phyloP scores from a whole-genome alignment of 2,797 vertebrate species.

The Bovichtus diacanthus region DNA sequence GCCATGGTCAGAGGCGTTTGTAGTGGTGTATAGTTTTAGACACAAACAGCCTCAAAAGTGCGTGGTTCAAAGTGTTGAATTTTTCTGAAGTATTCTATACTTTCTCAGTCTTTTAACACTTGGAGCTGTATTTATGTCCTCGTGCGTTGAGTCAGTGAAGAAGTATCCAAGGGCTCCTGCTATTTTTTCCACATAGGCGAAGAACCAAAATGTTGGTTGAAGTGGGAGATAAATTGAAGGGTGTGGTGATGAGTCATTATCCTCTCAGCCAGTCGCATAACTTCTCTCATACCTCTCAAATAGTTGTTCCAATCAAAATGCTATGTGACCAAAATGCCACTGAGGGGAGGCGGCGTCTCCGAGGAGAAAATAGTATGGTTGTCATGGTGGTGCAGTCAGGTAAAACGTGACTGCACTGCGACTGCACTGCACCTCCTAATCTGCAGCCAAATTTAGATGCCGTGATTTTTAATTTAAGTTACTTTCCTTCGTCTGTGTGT shows the following conservation, averaged over 20 bases:
- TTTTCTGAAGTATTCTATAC: neutral
- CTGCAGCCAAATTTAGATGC: neutral
- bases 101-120: constrained; percentile 3
- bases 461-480: neutral
- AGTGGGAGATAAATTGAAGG: constrained; percentile 17
- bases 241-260: constrained; percentile 27
- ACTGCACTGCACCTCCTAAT: neutral
- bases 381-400: neutral
- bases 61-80: constrained; percentile 1
- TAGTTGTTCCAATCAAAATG: neutral
- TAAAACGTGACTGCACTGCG: neutral
- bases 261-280: constrained; percentile 12
- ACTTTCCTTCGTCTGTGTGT: neutral
- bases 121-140: neutral
- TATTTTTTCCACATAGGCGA: constrained; percentile 9
- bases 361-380: neutral
- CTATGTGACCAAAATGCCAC: neutral
- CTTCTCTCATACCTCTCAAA: constrained; percentile 8
- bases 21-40: neutral
- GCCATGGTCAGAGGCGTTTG: neutral
- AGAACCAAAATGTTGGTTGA: neutral
- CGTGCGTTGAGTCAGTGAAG: neutral
- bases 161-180: neutral
- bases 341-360: neutral
- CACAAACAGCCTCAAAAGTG: neutral